Conservation (phyloP, 2,113 vertebrate species). For the Polypterus bichir region DNA sequence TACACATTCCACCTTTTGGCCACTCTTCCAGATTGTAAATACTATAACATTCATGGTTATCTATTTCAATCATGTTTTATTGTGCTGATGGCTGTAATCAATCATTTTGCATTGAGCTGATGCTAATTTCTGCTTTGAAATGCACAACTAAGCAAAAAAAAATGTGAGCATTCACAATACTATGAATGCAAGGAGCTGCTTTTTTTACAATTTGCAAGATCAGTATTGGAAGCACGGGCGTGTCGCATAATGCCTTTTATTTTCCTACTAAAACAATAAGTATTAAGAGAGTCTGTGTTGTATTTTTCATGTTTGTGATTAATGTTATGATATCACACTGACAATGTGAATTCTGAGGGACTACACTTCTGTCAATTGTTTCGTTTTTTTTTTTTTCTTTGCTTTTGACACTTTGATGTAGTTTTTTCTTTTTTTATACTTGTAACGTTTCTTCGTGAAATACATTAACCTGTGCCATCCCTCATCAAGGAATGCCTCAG, state of each 20-base stretch:
- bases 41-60: slow-evolving; percentile 32
- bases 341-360: slow-evolving; percentile 41
- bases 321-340: slow-evolving; percentile 29
- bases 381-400: no score
- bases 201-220: slow-evolving; percentile 32
- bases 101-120: slow-evolving; percentile 47
- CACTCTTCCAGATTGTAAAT: slow-evolving; percentile 34
- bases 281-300: slow-evolving; percentile 19
- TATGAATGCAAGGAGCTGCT: no score
- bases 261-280: slow-evolving; percentile 17
- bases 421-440: slow-evolving; percentile 30
- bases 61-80: slow-evolving; percentile 31
- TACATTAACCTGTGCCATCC: slow-evolving; percentile 47
- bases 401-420: slow-evolving; percentile 24
- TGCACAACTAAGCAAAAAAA: slow-evolving; percentile 23
- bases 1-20: slow-evolving; percentile 16
- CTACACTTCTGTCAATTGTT: slow-evolving; percentile 24
- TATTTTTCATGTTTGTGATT: slow-evolving; percentile 30
- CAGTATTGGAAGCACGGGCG: slow-evolving; percentile 22
- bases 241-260: slow-evolving; percentile 27
- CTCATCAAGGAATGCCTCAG: slow-evolving; percentile 29
- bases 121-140: slow-evolving; percentile 32
- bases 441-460: slow-evolving; percentile 44
- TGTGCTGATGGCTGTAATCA: slow-evolving; percentile 46
- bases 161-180: no score